These are phyloP conservation scores for Zaprionus nigranus DNA, from an alignment of 1,140 invertebrate genomes.

Conservation along the genomic window DNA sequence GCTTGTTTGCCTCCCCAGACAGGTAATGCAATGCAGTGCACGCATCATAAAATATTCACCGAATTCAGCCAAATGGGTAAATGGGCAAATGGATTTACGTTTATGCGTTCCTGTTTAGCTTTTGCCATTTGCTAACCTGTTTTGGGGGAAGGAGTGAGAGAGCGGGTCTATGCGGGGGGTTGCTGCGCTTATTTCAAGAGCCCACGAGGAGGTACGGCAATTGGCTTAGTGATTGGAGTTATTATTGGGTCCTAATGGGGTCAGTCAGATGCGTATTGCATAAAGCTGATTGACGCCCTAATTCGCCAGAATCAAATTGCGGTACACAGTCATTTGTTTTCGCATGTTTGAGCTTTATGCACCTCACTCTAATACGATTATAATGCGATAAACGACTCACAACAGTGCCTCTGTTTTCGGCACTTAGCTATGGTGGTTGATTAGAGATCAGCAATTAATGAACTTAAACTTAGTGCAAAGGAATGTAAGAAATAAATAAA, in stretches of 20 bases:
- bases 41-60: constrained; percentile 70
- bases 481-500: too few species aligned
- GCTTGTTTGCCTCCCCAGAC: constrained; percentile 21
- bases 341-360: background rate
- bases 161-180: too few species aligned
- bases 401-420: background rate
- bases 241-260: background rate
- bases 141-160: background rate
- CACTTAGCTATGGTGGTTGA: background rate
- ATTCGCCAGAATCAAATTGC: constrained; percentile 2
- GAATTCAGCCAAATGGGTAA: constrained; percentile 57
- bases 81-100: constrained; percentile 64
- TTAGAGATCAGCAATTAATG: background rate
- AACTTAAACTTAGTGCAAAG: too few species aligned
- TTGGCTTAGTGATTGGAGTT: constrained; percentile 18
- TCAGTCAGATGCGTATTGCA: constrained; percentile 4
- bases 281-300: constrained; percentile 6
- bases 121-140: background rate
- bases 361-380: background rate
- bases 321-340: background rate
- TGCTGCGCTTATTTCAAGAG: too few species aligned
- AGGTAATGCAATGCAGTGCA: constrained; percentile 54
- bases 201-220: background rate
- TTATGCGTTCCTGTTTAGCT: constrained; percentile 49
- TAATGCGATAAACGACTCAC: background rate